Conservation (phyloP, 2,113 vertebrate genomes). For the Pituophis catenifer region DNA sequence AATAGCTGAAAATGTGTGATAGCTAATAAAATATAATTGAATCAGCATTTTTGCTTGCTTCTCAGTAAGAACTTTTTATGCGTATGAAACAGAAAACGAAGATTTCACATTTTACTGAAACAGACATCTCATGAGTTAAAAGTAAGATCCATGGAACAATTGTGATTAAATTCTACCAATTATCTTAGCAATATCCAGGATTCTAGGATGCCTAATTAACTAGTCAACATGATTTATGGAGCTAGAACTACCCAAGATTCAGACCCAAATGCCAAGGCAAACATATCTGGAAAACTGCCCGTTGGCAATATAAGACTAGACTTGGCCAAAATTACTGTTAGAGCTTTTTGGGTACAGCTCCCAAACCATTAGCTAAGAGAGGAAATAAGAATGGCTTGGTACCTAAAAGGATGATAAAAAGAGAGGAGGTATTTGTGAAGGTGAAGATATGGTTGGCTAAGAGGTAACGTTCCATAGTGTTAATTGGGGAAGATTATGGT, state of each 20-base stretch:
- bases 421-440: constrained; percentile 61
- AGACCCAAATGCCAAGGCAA: constrained; percentile 39
- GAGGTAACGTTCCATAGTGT: background rate
- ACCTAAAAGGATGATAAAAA: constrained; percentile 66
- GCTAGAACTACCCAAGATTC: constrained; percentile 18
- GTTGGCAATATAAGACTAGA: constrained; percentile 66
- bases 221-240: constrained; percentile 36
- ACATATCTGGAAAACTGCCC: constrained; percentile 72
- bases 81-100: constrained; percentile 11
- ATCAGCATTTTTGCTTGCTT: constrained; percentile 44
- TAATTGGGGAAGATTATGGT: constrained; percentile 35
- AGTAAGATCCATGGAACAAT: constrained; percentile 18
- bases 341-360: constrained; percentile 73
- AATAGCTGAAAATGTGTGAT: constrained; percentile 48
- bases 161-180: background rate
- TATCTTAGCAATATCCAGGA: background rate
- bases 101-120: constrained; percentile 39
- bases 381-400: constrained; percentile 78
- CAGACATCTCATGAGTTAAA: constrained; percentile 42
- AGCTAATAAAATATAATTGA: constrained; percentile 45
- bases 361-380: constrained; percentile 80
- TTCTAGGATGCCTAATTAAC: background rate
- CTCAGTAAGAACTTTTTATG: constrained; percentile 41
- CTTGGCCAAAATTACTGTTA: constrained; percentile 69
- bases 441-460: constrained; percentile 44